Evolutionary conservation across 2,113 vertebrate genomes (phyloP), one percentile per base, ranked within the genome.

Genomic region (Ceyx margarethae): DNA sequence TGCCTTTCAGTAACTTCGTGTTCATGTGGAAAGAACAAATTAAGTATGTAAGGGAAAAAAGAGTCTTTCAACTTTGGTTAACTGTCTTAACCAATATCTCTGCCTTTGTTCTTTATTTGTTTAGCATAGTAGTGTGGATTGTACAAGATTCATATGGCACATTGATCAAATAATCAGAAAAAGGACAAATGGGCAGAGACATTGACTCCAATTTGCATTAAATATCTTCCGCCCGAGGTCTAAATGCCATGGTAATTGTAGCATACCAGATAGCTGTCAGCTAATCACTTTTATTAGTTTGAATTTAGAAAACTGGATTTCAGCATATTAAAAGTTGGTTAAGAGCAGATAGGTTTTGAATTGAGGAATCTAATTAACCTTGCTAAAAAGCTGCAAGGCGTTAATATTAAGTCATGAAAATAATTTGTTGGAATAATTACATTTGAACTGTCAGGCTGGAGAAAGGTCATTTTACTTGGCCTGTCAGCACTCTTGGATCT

Each of bases 251-350:
- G 72, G 76, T 94, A 95, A 94, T 91, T 94, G 75, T 85, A 87
- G 86, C 84, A 80, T 89, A 91, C 94, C 91, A 95, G 89, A 95
- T 95, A 95, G 73, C 72, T 95, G 96, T 95, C 96, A 96, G 90
- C 96, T 95, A 96, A 97, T 96, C 94, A 87, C 95, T 97, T 96
- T 94, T 96, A 97, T 97, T 96, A 96, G 95, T 96, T 95, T 95
- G 96, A 94, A 96, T 97, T 96, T 96, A 94, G 95, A 94, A 96
- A 96, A 96, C 94, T 92, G 94, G 79, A 96, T 96, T 96, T 91
- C 94, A 88, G 84, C 85, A 25, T 95, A 97, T 97, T 96, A 96
- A 88, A 97, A 97, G 93, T 95, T 95, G 85, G 84, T 97, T 95
- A 96, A 92, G 85, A 94, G 81, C 81, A 96, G 96, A 96, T 96